Evolutionary conservation across 2,113 vertebrate species (phyloP), one percentile per base, ranked within the genome.

Genomic region (Rissa tridactyla): DNA sequence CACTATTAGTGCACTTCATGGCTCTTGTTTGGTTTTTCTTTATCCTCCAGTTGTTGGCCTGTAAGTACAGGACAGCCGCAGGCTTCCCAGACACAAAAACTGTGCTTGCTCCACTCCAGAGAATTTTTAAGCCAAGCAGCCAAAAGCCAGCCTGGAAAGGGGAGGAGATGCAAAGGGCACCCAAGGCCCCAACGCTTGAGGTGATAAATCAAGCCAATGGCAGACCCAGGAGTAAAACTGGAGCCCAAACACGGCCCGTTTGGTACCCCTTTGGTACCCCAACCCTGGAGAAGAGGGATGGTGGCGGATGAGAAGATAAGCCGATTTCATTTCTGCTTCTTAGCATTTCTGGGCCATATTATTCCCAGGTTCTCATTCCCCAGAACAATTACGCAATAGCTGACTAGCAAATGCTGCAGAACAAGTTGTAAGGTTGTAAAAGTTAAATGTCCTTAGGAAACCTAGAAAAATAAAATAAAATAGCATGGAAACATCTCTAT

Each of bases 381-480:
- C 87, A 86, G 94, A 94, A 96, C 93, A 95, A 91, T 96, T 96
- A 96, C 1, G 66, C 96, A 95, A 96, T 5, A 94, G 82, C 90
- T 94, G 92, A 91, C 78, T 85, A 85, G 87, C 85, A 92, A 97
- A 96, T 18, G n/a, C 87, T 70, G 82, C 93, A 93, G 93, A 96
- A 72, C 62, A 66, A 95, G 87, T 72, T 93, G 83, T 82, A 94
- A 94, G 94, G 88, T 82, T 96, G 94, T 90, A 92, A 88, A 97
- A 96, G 92, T 95, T 96, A 96, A 96, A 91, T 82, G 96, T 95
- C 94, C 96, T 97, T 51, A 95, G 84, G 90, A 97, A 96, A 93
- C 93, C 94, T 70, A 94, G 66, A 72, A 93, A 95, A 95, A 88
- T 46, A 92, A 93, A 94, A 90, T 54, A 83, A 89, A 87, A 96